Base-by-base conservation (phyloP, 2,113 vertebrate genomes). In the Bujurquina vittata region DNA sequence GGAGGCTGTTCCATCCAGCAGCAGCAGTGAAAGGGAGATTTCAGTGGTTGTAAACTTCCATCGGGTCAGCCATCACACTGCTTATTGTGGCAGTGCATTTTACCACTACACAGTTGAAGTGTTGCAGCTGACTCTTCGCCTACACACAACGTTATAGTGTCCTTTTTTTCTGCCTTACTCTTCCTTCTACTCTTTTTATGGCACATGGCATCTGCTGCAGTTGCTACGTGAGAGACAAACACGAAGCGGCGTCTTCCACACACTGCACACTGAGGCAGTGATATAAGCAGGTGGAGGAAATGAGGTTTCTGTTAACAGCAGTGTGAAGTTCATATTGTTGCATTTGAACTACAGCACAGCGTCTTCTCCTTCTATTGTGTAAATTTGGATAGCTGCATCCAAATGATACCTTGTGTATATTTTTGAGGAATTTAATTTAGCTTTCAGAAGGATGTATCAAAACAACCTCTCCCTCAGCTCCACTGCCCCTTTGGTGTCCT, bases 271-370 rank as follows among this genome's bases (percentile, higher is more conserved):
- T 26, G 11, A 20, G 29, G 72, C 49, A 57, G 37, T 5, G 26
- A 77, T 80, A 79, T 88, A 88, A 90, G 80, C 79, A 79, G 40
- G 83, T 37, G 79, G 60, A 84, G 89, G 79, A 91, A 92, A 93
- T 88, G 6, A 83, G 91, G 35, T 93, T 93, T 94, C 88, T 92
- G 86, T 93, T 89, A 90, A 93, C 90, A 83, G 81, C 5, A 7
- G 85, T 77, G 55, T 79, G 18, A 92, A 92, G 87, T 91, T 91
- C 86, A 93, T 57, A 17, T 69, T 77, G 80, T 92, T 91, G 91
- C 79, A 43, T 31, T 14, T 79, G 82, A 83, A 40, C 76, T 60
- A 74, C 18, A 61, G 60, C 67, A 31, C 65, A 4, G 37, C 4
- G 14, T 73, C 58, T 80, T 61, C 57, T 83, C 31, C 2, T 52